phyloP scores from a whole-genome alignment of 2,113 vertebrate species.

The Plectropomus leopardus region DNA sequence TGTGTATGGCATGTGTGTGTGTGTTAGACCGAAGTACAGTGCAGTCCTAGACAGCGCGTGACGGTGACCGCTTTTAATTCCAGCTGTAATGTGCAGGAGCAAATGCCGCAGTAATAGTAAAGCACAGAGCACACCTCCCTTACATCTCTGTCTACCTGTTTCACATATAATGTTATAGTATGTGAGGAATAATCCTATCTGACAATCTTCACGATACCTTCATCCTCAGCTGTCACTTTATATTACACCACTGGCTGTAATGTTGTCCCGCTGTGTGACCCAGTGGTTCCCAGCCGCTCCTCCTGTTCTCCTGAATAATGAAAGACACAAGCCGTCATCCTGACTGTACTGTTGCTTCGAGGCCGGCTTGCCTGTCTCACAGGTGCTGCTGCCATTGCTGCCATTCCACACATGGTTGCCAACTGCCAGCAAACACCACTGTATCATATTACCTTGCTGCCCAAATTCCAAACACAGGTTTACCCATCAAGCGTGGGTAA shows the following conservation, averaged over 20 bases:
- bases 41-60: slow-evolving; percentile 68
- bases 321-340: slow-evolving; percentile 65
- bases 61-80: slow-evolving; percentile 83
- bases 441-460: slow-evolving; percentile 52
- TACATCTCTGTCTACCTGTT: not conserved
- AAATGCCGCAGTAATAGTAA: slow-evolving; percentile 60
- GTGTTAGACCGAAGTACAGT: slow-evolving; percentile 30
- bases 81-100: slow-evolving; percentile 68
- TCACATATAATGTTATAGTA: slow-evolving; percentile 1
- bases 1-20: too few relatives aligned
- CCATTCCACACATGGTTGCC: slow-evolving; percentile 47
- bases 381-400: slow-evolving; percentile 65
- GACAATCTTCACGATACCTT: slow-evolving; percentile 18
- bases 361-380: slow-evolving; percentile 64
- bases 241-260: slow-evolving; percentile 29
- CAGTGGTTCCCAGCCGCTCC: slow-evolving; percentile 72
- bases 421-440: slow-evolving; percentile 7
- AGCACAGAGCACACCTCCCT: slow-evolving; percentile 18
- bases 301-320: slow-evolving; percentile 87
- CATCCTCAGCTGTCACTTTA: slow-evolving; percentile 18
- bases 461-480: slow-evolving; percentile 4
- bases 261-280: slow-evolving; percentile 55
- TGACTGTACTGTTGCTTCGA: slow-evolving; percentile 51
- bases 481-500: not conserved
- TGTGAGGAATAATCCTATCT: not conserved